Evolutionary conservation across 2,797 vertebrate genomes (phyloP).

Genomic region (Lepidocolaptes lacrymiger): DNA sequence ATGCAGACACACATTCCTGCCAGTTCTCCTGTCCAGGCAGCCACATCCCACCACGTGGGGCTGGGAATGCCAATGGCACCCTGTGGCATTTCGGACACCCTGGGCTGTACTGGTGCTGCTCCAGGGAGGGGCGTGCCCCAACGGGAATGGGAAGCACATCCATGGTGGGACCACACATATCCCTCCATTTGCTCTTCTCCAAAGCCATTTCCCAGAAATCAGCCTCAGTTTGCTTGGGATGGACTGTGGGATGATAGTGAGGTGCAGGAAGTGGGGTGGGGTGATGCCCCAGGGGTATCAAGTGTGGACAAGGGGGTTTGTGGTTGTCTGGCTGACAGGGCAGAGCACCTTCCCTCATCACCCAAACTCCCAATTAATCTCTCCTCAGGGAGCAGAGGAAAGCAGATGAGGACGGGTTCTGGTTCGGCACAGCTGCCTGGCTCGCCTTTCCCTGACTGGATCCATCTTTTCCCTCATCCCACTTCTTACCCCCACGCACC

Average conservation of each 20-base stretch:
- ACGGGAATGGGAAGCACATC: rapidly evolving
- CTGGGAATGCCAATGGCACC: not conserved
- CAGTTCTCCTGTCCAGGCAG: rapidly evolving
- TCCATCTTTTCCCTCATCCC: not conserved
- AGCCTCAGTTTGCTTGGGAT: rapidly evolving
- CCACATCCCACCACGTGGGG: rapidly evolving
- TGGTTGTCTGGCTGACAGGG: not conserved
- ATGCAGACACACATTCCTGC: rapidly evolving
- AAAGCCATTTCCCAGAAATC: not conserved
- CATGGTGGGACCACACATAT: rapidly evolving
- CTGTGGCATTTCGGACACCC: rapidly evolving
- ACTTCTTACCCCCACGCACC: rapidly evolving
- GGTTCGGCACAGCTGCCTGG: not conserved
- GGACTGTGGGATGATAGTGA: rapidly evolving
- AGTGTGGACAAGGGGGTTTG: rapidly evolving
- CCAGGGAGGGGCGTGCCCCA: no score
- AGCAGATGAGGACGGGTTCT: not conserved
- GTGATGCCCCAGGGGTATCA: rapidly evolving
- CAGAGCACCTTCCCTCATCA: not conserved
- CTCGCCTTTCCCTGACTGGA: not conserved
- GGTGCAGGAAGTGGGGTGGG: rapidly evolving
- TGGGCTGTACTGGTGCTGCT: not conserved
- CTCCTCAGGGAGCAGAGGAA: not conserved
- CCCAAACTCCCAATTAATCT: not conserved
- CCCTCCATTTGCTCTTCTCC: not conserved